Evolutionary conservation across 2,888 invertebrate species (phyloP).

Genomic region (Pseudococcus viburni): DNA sequence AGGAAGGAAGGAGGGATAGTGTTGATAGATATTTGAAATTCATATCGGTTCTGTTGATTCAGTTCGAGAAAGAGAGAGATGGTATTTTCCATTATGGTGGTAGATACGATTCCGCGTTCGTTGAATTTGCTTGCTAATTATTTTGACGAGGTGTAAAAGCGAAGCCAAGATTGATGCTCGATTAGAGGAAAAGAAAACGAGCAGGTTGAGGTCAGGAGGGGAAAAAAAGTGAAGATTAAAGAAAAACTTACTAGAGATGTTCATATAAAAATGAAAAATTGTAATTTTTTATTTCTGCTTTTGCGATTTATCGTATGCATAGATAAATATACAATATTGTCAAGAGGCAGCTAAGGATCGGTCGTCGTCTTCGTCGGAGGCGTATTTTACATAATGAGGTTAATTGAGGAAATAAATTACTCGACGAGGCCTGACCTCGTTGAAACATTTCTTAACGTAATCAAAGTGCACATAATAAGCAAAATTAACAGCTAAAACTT

Average conservation of each 20-base stretch:
- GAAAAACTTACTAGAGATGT: not conserved
- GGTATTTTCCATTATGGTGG: not conserved
- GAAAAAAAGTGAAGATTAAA: not conserved
- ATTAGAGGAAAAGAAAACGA: not conserved
- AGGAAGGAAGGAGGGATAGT: not conserved
- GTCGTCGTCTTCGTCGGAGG: not conserved
- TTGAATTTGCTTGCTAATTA: not conserved
- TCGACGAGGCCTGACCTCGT: slow-evolving; percentile 39
- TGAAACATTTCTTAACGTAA: slow-evolving; percentile 57
- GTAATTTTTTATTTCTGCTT: no score
- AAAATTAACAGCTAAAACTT: slow-evolving; percentile 57
- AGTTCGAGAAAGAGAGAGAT: not conserved
- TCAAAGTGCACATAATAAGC: slow-evolving; percentile 55
- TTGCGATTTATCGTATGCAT: no score
- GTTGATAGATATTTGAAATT: slow-evolving; percentile 21
- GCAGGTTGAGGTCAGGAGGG: not conserved
- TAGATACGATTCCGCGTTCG: no score
- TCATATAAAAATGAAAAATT: no score
- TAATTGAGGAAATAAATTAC: slow-evolving; percentile 55
- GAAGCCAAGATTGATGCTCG: not conserved
- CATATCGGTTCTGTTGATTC: slow-evolving; percentile 8
- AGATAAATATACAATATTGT: not conserved
- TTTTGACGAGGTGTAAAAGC: not conserved
- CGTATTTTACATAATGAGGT: slow-evolving; percentile 54
- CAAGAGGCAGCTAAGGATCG: not conserved